These are phyloP conservation scores for Sebastes oblongus DNA, from an alignment of 2,797 vertebrate genomes.

Conservation along the genomic window DNA sequence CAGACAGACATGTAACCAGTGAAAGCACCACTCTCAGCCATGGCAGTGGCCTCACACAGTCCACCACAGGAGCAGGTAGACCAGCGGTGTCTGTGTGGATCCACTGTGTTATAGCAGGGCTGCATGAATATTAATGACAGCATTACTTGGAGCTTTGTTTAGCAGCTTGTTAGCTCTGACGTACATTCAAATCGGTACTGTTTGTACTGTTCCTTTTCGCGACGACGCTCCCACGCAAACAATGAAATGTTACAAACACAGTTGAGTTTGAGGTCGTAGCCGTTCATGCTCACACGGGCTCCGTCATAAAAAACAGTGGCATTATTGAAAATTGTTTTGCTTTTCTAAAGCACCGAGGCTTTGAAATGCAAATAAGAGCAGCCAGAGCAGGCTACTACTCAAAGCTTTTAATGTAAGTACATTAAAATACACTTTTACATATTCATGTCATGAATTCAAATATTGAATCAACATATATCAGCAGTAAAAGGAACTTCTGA, in stretches of 20 bases:
- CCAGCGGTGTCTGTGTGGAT: neutral
- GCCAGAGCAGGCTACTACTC: neutral
- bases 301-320: neutral
- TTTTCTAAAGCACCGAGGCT: neutral
- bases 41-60: neutral
- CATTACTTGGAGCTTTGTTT: conserved; percentile 36
- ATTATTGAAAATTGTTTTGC: neutral
- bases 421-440: neutral
- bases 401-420: neutral
- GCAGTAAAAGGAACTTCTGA: neutral
- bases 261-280: neutral
- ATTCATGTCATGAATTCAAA: neutral
- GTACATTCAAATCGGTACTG: conserved; percentile 18
- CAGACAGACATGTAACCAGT: conserved; percentile 7
- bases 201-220: conserved; percentile 24
- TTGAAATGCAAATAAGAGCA: conserved; percentile 9
- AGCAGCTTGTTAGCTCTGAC: conserved; percentile 35
- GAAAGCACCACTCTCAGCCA: conserved; percentile 14
- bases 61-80: neutral
- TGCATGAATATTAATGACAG: conserved; percentile 50
- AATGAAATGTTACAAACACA: neutral
- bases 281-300: neutral
- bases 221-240: conserved; percentile 17
- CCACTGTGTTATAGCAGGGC: neutral
- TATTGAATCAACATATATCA: neutral